phyloP scores from a whole-genome alignment of 1,140 invertebrate genomes.

The Trichogramma pretiosum region DNA sequence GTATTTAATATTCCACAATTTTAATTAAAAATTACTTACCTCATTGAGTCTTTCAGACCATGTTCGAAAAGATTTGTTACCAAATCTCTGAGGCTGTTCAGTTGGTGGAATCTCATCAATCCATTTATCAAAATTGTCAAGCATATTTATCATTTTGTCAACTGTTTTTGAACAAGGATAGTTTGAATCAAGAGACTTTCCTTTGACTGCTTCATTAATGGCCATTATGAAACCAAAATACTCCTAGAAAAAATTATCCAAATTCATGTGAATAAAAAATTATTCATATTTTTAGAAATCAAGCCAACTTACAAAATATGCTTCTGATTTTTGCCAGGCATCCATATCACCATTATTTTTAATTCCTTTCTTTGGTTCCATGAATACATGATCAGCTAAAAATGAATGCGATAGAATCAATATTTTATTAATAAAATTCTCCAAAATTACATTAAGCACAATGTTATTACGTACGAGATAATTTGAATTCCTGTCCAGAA shows the following conservation, averaged over 20 bases:
- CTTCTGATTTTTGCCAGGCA: conserved; percentile 75
- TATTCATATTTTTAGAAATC: too few relatives aligned
- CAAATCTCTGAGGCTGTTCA: conserved; percentile 92
- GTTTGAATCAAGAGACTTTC: conserved; percentile 60
- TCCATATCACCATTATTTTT: conserved; percentile 63
- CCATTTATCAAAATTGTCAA: conserved; percentile 66
- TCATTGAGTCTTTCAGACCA: conserved; percentile 76
- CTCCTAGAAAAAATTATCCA: conserved; percentile 51
- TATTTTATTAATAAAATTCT: not conserved
- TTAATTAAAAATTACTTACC: conserved; percentile 41
- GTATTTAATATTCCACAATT: conserved; percentile 1
- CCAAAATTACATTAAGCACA: conserved; percentile 10
- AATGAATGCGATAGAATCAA: too few relatives aligned
- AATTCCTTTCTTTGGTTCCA: conserved; percentile 60
- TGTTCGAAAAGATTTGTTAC: conserved; percentile 84
- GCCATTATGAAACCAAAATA: conserved; percentile 79
- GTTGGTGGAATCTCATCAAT: conserved; percentile 82
- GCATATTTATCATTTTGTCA: conserved; percentile 55
- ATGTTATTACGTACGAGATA: conserved; percentile 26
- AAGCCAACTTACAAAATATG: conserved; percentile 62
- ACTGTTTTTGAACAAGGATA: conserved; percentile 56
- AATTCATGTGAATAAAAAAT: not conserved
- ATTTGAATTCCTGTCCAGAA: conserved; percentile 18
- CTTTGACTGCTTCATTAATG: conserved; percentile 76
- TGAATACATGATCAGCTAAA: conserved; percentile 51